Evolutionary conservation across 1,140 invertebrate genomes (phyloP), one percentile per base, ranked within the genome.

Genomic region (Ruditapes philippinarum): DNA sequence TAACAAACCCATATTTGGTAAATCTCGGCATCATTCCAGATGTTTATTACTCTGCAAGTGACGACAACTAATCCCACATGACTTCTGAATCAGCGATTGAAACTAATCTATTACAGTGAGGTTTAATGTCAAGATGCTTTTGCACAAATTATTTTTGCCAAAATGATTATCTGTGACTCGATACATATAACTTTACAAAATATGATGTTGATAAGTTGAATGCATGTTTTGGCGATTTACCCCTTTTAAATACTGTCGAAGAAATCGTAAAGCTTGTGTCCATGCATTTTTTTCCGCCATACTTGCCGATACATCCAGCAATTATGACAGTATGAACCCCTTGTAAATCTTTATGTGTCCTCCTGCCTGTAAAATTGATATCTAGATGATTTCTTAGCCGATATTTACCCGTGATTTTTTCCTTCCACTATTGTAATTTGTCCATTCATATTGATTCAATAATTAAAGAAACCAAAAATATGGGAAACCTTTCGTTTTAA

Each of bases 261-360:
- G 17, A 76, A 89, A 74, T 49, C n/a, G 54, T 5, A 22, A 45
- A 33, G 49, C 65, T 33, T 89, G 40, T 62, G 60, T 60, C 79
- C 79, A 80, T 40, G 62, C 51, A 51, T 68, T 42, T 40, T 42
- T 22, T 1, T 68, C 79, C 25, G 62, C 42, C 87, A 88, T 89
- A 42, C 87, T 89, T n/a, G 19, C 78, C 17, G 78, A 89, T 1
- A 79, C 82, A 62, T 82, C 87, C 19, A 82, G 31, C 51, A 49
- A 42, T 25, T n/a, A 89, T 45, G 12, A 89, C 78, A 19, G 87
- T 74, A 9, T 68, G 49, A 25, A 89, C 65, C 31, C 79, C 78
- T 28, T 28, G 33, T 2, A 82, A 36, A 25, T 82, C 42, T 31
- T 19, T 79, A 19, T 51, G 22, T 28, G 28, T 31, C 42, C 17